These are phyloP conservation scores for Xenus cinereus DNA, from an alignment of 2,113 vertebrate species.

Conservation along the genomic window DNA sequence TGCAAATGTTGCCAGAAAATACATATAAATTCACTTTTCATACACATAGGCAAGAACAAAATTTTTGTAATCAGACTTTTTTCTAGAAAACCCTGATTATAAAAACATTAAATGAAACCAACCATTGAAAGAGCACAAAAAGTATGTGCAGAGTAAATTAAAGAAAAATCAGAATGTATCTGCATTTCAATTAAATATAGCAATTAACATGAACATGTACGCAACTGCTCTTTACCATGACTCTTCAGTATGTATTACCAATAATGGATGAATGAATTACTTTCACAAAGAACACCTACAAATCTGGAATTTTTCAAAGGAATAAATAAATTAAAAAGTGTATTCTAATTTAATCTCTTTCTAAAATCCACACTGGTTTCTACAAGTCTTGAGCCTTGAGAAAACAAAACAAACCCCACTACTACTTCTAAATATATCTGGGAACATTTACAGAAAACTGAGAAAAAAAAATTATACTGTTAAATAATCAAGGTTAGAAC, in stretches of 20 bases:
- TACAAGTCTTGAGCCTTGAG: not conserved
- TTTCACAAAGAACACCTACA: not conserved
- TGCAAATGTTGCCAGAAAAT: not conserved
- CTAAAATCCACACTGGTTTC: not conserved
- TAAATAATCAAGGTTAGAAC: not conserved
- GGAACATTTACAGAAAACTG: not conserved
- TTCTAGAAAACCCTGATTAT: not conserved
- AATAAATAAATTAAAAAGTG: not conserved
- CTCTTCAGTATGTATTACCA: not conserved
- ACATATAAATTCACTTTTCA: not conserved
- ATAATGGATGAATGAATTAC: not conserved
- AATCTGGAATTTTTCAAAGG: not conserved
- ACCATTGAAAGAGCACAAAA: not conserved
- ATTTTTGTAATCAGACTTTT: not conserved
- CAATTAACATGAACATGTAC: not conserved
- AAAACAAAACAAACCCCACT: not conserved
- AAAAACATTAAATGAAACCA: slow-evolving; percentile 5
- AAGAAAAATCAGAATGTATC: not conserved
- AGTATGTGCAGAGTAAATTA: not conserved
- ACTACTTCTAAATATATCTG: not conserved
- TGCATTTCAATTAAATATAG: not conserved
- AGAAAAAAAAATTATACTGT: not conserved
- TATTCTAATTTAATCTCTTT: not conserved
- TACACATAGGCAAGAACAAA: not conserved
- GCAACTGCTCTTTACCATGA: not conserved